Evolutionary conservation across 2,797 vertebrate genomes (phyloP).

Genomic region (Syncerus caffer): DNA sequence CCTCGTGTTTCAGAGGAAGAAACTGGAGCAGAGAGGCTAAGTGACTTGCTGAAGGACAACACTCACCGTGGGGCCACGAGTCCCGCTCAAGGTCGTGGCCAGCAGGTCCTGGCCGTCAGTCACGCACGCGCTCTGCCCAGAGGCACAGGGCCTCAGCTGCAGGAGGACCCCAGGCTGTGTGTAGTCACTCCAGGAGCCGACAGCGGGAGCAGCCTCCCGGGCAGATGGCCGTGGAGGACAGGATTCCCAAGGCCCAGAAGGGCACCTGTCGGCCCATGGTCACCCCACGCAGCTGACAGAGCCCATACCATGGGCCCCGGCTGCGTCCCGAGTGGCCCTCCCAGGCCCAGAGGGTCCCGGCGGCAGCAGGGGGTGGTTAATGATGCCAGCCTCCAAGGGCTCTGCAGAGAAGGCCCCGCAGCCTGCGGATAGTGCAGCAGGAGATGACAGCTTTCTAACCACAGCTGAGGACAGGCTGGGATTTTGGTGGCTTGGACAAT

Average conservation of each 20-base stretch:
- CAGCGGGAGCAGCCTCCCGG: neutral
- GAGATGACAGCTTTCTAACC: slow-evolving; percentile 57
- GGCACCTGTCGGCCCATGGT: neutral
- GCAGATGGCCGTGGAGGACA: neutral
- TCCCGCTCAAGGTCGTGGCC: neutral
- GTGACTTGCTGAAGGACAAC: neutral
- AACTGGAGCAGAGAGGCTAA: neutral
- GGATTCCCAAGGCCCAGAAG: neutral
- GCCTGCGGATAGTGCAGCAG: slow-evolving; percentile 16
- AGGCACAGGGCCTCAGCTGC: neutral
- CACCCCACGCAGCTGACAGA: neutral
- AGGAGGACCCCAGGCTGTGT: rapidly evolving
- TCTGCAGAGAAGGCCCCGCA: slow-evolving; percentile 37
- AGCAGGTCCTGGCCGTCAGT: too few relatives aligned
- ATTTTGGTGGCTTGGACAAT: slow-evolving; percentile 54
- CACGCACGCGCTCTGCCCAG: neutral
- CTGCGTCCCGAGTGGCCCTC: neutral
- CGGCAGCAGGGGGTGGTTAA: slow-evolving; percentile 44
- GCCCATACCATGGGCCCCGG: neutral
- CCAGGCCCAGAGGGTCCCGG: neutral
- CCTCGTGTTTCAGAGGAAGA: neutral
- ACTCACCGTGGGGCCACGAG: too few relatives aligned
- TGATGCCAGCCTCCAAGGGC: neutral
- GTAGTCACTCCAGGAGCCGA: neutral
- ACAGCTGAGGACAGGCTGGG: slow-evolving; percentile 46